These are phyloP conservation scores for Lasioglossum morio DNA, from an alignment of 2,888 invertebrate species.

Conservation along the genomic window DNA sequence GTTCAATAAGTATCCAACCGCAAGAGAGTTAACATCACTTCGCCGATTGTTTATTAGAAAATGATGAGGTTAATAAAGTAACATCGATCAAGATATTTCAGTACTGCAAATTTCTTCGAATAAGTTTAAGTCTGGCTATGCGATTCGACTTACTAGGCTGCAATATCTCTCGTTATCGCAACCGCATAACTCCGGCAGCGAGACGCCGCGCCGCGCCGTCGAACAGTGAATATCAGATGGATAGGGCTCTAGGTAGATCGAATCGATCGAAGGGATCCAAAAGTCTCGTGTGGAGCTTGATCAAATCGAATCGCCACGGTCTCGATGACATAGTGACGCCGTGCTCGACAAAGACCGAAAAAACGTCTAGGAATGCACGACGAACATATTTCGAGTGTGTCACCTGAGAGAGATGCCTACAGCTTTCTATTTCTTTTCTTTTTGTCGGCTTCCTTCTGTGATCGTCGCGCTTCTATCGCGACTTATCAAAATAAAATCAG, in stretches of 20 bases:
- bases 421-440: conserved; percentile 46
- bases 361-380: conserved; percentile 82
- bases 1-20: neutral
- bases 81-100: neutral
- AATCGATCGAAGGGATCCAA: conserved; percentile 42
- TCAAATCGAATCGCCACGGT: conserved; percentile 67
- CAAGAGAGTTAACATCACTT: neutral
- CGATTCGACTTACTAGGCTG: neutral
- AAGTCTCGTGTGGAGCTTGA: conserved; percentile 44
- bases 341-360: conserved; percentile 82
- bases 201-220: neutral
- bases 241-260: conserved; percentile 40
- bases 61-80: too few relatives aligned
- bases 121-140: neutral
- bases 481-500: neutral
- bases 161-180: conserved; percentile 1
- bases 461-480: neutral
- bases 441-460: conserved; percentile 14
- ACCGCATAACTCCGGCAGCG: conserved; percentile 19
- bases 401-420: conserved; percentile 73
- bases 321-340: conserved; percentile 80
- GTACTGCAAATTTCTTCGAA: neutral
- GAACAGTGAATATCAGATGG: conserved; percentile 30
- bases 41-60: neutral
- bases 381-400: conserved; percentile 82